Conservation (phyloP, 2,797 vertebrate species). For the Anomalospiza imberbis region DNA sequence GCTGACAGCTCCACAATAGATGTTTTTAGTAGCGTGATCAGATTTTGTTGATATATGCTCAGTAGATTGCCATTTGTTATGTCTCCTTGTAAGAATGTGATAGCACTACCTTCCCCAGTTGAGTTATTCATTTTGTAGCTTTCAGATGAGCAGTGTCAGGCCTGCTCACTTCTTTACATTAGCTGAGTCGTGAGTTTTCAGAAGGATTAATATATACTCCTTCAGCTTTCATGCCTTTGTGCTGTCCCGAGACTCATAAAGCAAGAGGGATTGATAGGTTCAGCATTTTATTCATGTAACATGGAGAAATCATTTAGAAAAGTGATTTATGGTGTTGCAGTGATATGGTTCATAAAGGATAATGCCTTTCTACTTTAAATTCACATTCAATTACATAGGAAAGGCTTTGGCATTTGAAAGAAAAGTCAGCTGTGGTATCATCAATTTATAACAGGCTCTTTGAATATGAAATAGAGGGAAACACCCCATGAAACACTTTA, state of each 20-base stretch:
- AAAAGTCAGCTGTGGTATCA: constrained; percentile 44
- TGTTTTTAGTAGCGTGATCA: not conserved
- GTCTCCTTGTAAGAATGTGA: not conserved
- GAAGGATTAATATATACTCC: not conserved
- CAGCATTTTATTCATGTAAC: constrained; percentile 25
- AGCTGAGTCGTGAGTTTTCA: constrained; percentile 10
- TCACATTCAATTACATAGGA: constrained; percentile 22
- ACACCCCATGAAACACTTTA: not conserved
- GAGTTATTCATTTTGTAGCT: not conserved
- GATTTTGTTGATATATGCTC: not conserved
- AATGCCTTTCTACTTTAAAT: constrained; percentile 26
- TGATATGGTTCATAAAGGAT: constrained; percentile 31
- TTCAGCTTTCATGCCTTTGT: not conserved
- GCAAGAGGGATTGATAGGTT: constrained; percentile 15
- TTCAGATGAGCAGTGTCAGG: not conserved
- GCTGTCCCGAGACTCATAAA: not conserved
- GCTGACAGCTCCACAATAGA: not conserved
- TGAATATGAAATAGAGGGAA: constrained; percentile 19
- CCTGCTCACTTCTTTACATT: not conserved
- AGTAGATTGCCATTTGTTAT: not conserved
- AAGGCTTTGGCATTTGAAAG: constrained; percentile 50
- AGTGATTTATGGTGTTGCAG: not conserved
- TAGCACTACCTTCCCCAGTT: not conserved
- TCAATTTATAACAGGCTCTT: constrained; percentile 18
- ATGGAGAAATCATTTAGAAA: not conserved